These are phyloP conservation scores for Conomelus anceps DNA, from an alignment of 2,888 invertebrate species.

Conservation along the genomic window DNA sequence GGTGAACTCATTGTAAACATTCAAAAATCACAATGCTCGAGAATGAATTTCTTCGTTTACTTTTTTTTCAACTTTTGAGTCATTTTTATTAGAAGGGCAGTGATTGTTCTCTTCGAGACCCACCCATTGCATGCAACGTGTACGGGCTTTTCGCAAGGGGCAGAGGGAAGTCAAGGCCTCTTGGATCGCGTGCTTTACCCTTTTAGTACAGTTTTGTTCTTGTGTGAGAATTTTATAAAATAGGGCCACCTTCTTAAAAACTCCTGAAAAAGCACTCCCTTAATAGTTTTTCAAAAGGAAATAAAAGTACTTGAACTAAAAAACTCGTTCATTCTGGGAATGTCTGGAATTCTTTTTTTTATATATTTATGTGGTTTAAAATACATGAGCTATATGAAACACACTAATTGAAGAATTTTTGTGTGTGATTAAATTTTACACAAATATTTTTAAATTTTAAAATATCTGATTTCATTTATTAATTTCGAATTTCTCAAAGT, in stretches of 20 bases:
- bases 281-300: background rate
- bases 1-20: background rate
- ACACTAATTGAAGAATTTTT: too few relatives aligned
- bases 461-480: too few relatives aligned
- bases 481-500: too few relatives aligned
- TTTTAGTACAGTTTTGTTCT: background rate
- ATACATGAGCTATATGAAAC: too few relatives aligned
- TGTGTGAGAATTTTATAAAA: background rate
- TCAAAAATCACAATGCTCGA: background rate
- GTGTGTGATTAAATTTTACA: too few relatives aligned
- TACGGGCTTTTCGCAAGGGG: too few relatives aligned
- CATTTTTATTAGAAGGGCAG: background rate
- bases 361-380: too few relatives aligned
- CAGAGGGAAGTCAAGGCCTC: too few relatives aligned
- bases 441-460: too few relatives aligned
- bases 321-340: background rate
- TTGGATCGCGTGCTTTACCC: background rate
- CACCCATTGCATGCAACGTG: background rate
- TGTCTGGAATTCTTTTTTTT: too few relatives aligned
- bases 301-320: too few relatives aligned
- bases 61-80: too few relatives aligned
- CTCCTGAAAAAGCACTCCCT: background rate
- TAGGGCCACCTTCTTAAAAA: background rate
- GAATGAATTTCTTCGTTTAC: background rate
- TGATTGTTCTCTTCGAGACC: background rate